Evolutionary conservation across 1,140 invertebrate species (phyloP).

Genomic region (Arion vulgaris): DNA sequence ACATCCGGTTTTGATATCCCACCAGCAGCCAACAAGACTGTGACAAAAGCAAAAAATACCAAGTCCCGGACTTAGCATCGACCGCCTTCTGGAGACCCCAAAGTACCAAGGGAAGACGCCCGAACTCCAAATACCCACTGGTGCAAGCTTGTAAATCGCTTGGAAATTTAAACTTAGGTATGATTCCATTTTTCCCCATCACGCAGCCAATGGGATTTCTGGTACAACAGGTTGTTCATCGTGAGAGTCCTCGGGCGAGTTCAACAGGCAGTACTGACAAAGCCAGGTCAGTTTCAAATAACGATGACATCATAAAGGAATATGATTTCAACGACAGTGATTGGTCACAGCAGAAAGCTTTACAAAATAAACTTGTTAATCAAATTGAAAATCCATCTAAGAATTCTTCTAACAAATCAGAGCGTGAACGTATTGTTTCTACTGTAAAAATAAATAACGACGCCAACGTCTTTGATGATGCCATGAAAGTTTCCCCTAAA

Average conservation of each 20-base stretch:
- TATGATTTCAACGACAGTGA: neutral
- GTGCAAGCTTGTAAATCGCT: conserved; percentile 74
- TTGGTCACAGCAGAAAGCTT: neutral
- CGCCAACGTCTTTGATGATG: neutral
- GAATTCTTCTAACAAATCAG: neutral
- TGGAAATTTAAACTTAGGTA: conserved; percentile 60
- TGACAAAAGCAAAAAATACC: neutral
- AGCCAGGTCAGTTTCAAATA: neutral
- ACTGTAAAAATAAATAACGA: no score
- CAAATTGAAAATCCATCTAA: neutral
- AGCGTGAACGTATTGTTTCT: neutral
- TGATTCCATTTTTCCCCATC: conserved; percentile 72
- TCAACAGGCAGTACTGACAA: neutral
- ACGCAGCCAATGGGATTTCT: conserved; percentile 73
- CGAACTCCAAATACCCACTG: conserved; percentile 74
- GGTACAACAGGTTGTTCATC: conserved; percentile 52
- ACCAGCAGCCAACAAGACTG: conserved; percentile 24
- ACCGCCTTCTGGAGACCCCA: conserved; percentile 68
- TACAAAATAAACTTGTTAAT: neutral
- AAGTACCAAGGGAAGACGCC: conserved; percentile 72
- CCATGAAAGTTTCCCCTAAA: neutral
- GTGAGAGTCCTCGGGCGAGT: neutral
- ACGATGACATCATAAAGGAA: neutral
- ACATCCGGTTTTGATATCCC: neutral
- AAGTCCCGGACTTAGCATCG: conserved; percentile 64